Conservation (phyloP, 2,797 vertebrate genomes). For the Myiothlypis coronata region DNA sequence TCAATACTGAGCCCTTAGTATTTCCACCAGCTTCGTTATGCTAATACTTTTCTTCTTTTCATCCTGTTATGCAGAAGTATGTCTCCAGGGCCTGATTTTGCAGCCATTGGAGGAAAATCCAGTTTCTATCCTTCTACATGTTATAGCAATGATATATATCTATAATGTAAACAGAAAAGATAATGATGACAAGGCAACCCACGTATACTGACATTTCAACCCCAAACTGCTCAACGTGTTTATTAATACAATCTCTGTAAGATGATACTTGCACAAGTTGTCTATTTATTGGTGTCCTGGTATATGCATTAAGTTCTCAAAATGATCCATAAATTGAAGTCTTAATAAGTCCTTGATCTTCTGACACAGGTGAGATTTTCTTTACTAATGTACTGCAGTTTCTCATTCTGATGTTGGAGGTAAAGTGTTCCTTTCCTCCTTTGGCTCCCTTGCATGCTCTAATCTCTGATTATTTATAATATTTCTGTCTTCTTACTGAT, state of each 20-base stretch:
- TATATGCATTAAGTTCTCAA: neutral
- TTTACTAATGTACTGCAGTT: neutral
- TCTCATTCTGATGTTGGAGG: neutral
- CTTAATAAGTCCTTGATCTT: slow-evolving; percentile 25
- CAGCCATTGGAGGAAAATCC: slow-evolving; percentile 24
- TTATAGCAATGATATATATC: neutral
- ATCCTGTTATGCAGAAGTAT: neutral
- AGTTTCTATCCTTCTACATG: neutral
- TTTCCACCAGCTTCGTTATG: slow-evolving; percentile 8
- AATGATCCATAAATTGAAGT: neutral
- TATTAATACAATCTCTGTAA: neutral
- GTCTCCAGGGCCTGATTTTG: slow-evolving; percentile 38
- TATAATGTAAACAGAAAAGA: neutral
- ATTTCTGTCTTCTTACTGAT: slow-evolving; percentile 31
- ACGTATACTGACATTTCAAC: neutral
- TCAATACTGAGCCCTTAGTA: neutral
- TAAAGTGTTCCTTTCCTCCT: neutral
- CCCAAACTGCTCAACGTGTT: neutral
- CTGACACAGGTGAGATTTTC: slow-evolving; percentile 47
- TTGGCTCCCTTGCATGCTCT: slow-evolving; percentile 1
- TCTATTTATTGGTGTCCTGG: neutral
- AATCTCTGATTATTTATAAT: slow-evolving; percentile 12
- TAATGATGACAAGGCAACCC: neutral
- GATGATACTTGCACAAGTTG: neutral
- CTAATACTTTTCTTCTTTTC: slow-evolving; percentile 53